These are phyloP conservation scores for Leptopilina drosophilae DNA, from an alignment of 2,888 invertebrate genomes.

Conservation along the genomic window DNA sequence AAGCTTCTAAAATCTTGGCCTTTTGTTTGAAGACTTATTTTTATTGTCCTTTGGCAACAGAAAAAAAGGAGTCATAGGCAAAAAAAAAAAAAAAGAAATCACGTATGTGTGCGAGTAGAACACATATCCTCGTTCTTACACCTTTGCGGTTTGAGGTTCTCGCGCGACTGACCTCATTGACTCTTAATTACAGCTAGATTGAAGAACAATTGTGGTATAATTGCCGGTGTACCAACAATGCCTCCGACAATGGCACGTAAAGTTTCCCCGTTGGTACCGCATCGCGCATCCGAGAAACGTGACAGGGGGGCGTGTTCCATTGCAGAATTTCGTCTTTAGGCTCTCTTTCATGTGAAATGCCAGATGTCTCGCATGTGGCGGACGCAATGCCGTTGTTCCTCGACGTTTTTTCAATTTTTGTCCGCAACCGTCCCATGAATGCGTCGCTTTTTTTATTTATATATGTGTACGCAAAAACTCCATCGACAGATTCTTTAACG, in stretches of 20 bases:
- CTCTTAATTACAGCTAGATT: constrained; percentile 74
- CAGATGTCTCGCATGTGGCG: constrained; percentile 77
- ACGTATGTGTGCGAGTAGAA: too few species aligned
- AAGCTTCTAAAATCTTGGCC: constrained; percentile 1
- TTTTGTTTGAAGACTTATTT: constrained; percentile 33
- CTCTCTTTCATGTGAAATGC: constrained; percentile 75
- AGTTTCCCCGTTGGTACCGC: constrained; percentile 66
- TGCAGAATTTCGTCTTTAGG: constrained; percentile 75
- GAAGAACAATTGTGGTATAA: constrained; percentile 72
- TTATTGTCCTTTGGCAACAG: constrained; percentile 32
- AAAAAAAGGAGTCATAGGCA: too few species aligned
- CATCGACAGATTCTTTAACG: background rate
- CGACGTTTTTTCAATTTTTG: constrained; percentile 53
- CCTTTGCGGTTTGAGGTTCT: constrained; percentile 54
- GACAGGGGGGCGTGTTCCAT: constrained; percentile 75
- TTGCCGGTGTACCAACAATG: constrained; percentile 71
- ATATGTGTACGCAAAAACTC: constrained; percentile 34
- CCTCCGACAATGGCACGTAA: constrained; percentile 64
- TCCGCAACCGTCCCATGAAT: constrained; percentile 24
- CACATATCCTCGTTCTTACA: constrained; percentile 50
- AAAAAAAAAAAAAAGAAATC: too few species aligned
- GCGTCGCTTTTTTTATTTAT: too few species aligned
- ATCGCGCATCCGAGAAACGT: constrained; percentile 67
- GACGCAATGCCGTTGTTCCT: constrained; percentile 61
- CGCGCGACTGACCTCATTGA: constrained; percentile 72